Evolutionary conservation across 2,888 invertebrate species (phyloP).

Genomic region (Eupsilia transversa): DNA sequence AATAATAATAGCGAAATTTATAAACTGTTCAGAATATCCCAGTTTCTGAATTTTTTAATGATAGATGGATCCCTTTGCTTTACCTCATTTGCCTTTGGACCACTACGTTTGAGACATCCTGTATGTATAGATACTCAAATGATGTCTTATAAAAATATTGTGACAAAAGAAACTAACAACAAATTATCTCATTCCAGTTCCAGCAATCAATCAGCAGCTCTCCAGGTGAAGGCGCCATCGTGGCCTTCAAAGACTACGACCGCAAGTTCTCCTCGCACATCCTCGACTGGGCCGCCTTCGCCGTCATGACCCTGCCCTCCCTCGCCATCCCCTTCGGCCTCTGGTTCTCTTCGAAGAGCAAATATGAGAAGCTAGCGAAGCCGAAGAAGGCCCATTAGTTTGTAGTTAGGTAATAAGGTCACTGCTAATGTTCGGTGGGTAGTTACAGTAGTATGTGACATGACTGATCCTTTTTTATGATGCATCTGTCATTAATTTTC

Average conservation of each 20-base stretch:
- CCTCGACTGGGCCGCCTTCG: conserved; percentile 99
- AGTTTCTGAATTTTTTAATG: no score
- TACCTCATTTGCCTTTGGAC: no score
- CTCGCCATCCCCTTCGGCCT: conserved; percentile 97
- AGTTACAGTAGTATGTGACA: conserved; percentile 25
- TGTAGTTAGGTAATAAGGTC: conserved; percentile 67
- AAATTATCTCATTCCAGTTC: conserved; percentile 86
- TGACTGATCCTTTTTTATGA: conserved; percentile 53
- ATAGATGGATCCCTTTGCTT: no score
- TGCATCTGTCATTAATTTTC: not conserved
- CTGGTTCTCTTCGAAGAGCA: conserved; percentile 98
- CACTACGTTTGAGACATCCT: no score
- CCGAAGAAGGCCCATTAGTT: conserved; percentile 92
- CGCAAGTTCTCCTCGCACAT: conserved; percentile 99
- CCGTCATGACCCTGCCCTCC: conserved; percentile 98
- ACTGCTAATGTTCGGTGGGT: conserved; percentile 77
- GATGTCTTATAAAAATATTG: not conserved
- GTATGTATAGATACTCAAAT: not conserved
- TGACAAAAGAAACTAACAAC: conserved; percentile 9
- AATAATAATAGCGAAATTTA: no score
- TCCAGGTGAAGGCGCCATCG: conserved; percentile 98
- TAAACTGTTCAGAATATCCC: no score
- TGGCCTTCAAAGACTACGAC: conserved; percentile 97
- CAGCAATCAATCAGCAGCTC: conserved; percentile 95
- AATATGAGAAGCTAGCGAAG: conserved; percentile 96